Conservation (phyloP, 2,113 vertebrate species). For the Podarcis raffonei region DNA sequence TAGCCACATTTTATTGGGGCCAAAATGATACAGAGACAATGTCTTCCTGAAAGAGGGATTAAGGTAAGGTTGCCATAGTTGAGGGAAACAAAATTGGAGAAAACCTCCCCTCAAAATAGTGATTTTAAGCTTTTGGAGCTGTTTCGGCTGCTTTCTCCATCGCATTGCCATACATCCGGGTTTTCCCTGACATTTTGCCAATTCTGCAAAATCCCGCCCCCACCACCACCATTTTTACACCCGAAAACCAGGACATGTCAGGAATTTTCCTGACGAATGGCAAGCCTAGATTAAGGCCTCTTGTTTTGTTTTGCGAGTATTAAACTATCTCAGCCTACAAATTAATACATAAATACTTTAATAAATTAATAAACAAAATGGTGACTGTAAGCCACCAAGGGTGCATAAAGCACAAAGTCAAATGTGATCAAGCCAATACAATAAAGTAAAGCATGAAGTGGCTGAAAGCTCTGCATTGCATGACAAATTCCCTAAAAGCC, state of each 20-base stretch:
- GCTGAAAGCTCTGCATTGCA: not conserved
- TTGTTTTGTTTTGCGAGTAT: not conserved
- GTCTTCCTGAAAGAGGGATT: not conserved
- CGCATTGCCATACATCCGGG: no score
- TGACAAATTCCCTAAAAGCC: not conserved
- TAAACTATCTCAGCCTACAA: not conserved
- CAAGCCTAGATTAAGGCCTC: not conserved
- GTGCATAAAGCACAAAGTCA: not conserved
- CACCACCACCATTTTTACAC: no score
- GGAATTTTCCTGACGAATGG: no score
- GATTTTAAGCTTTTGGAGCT: no score
- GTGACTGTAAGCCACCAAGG: not conserved
- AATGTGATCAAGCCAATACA: not conserved
- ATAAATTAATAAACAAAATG: not conserved
- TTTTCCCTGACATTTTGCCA: no score
- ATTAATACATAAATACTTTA: not conserved
- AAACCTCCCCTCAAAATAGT: no score
- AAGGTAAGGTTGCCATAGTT: no score
- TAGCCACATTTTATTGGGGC: not conserved
- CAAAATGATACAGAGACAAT: not conserved
- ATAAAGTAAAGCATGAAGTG: not conserved
- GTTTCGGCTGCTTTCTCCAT: no score
- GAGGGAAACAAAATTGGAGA: no score
- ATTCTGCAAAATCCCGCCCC: no score
- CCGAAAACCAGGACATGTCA: no score